Evolutionary conservation across 1,140 invertebrate genomes (phyloP).

Genomic region (Hetaerina americana): DNA sequence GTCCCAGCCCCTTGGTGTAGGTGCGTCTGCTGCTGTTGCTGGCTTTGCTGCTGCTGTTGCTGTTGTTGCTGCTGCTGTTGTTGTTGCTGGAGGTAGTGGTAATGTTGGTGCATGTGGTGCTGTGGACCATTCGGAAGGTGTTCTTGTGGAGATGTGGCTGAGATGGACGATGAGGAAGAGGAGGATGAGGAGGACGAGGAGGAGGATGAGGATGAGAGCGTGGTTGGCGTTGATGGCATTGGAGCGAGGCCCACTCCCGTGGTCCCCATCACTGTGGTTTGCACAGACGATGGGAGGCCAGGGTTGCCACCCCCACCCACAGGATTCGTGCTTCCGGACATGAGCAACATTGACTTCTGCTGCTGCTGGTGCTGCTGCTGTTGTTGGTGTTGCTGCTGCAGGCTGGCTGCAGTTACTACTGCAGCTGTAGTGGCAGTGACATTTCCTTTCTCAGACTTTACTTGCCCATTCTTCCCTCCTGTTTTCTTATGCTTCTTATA

Average conservation of each 20-base stretch:
- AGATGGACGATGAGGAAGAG: not conserved
- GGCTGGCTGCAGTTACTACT: slow-evolving; percentile 26
- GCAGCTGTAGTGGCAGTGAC: slow-evolving; percentile 13
- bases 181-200: not conserved
- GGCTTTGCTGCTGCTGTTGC: slow-evolving; percentile 24
- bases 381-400: slow-evolving; percentile 35
- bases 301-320: not conserved
- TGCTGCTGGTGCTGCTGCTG: slow-evolving; percentile 28
- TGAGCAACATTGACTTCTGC: slow-evolving; percentile 15
- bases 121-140: slow-evolving; percentile 19
- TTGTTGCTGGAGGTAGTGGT: slow-evolving; percentile 27
- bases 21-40: slow-evolving; percentile 23
- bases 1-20: slow-evolving; percentile 25
- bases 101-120: slow-evolving; percentile 31
- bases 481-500: slow-evolving; percentile 95
- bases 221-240: not conserved
- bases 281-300: not conserved
- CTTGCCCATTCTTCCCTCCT: slow-evolving; percentile 35
- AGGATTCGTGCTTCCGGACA: not conserved
- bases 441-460: slow-evolving; percentile 10
- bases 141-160: not conserved
- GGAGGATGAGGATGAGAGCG: not conserved
- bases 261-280: not conserved
- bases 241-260: not conserved
- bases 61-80: slow-evolving; percentile 27